Evolutionary conservation across 1,140 invertebrate species (phyloP).

Genomic region (Acromyrmex charruanus): DNA sequence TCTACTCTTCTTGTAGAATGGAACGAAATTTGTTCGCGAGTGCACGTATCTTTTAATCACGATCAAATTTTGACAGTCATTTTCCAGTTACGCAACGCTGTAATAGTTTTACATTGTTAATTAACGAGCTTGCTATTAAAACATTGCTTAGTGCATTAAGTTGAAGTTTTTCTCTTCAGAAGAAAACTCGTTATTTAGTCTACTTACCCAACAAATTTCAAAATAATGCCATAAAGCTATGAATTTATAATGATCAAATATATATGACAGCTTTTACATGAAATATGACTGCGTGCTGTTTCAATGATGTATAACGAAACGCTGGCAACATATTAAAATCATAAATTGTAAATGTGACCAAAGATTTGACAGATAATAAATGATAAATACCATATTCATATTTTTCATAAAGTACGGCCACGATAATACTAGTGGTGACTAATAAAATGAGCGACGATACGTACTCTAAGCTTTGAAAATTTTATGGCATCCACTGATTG

Average conservation of each 20-base stretch:
- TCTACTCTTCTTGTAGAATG: not conserved
- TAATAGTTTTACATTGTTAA: not conserved
- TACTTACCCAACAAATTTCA: not conserved
- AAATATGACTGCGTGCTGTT: constrained; percentile 13
- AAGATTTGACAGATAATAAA: constrained; percentile 28
- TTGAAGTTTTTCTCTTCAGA: not conserved
- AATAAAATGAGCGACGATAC: constrained; percentile 13
- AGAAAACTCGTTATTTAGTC: not conserved
- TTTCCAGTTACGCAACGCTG: not conserved
- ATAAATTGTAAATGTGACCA: constrained; percentile 8
- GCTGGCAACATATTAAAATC: constrained; percentile 19
- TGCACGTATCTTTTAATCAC: constrained; percentile 33
- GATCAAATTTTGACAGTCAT: constrained; percentile 1
- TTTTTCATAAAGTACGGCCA: not conserved
- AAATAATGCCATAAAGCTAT: not conserved
- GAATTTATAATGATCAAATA: constrained; percentile 26
- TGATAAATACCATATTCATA: constrained; percentile 11
- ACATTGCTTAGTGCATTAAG: not conserved
- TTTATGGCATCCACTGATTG: constrained; percentile 10
- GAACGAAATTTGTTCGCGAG: constrained; percentile 12
- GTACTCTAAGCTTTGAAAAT: not conserved
- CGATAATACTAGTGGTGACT: constrained; percentile 1
- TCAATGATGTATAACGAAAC: not conserved
- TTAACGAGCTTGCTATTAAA: not conserved
- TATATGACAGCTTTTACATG: constrained; percentile 14